Base-by-base conservation (phyloP, 2,888 invertebrate species). In the Nasonovia ribisnigri region DNA sequence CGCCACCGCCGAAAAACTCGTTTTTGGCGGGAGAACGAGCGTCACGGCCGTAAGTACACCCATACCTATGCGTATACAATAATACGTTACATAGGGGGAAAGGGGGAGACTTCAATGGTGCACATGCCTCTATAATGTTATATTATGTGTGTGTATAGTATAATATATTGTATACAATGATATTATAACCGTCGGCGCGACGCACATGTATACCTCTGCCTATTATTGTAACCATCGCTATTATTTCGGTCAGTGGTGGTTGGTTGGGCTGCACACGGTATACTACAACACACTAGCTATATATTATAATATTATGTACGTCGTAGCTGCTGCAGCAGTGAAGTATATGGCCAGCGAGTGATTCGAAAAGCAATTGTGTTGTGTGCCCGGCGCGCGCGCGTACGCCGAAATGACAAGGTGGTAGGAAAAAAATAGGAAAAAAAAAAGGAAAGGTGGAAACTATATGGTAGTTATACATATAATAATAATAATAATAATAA, bases 311-410 rank as follows among this genome's bases (percentile, higher is more conserved):
- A 11, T 67, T 60, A 13, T 77, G 36, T 36, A 42, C 20, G 36
- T 20, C 1, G 16, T 5, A 1, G 67, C 67, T 5, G n/a, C n/a
- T 13, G 67, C 54, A 16, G 51, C 13, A 51, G 54, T 42, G 77
- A n/a, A n/a, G 54, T 84, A 42, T 42, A 84, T 29, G 90, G 36
- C 84, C 51, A 20, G 87, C 24, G 87, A 86, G 87, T 87, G 92
- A 48, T 92, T 87, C 91, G n/a, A 91, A 86, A 91, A 84, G 91
- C 84, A 86, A 91, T 91, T 91, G 91, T 91, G 91, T 91, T 43
- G 77, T 43, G 42, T 51, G 51, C 16, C 42, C 84, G 4, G 8
- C n/a, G 48, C 20, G 36, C 11, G 29, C 42, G 8, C 46, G 20
- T 26, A 36, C 57, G 11, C 77, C 77, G 42, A 51, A 43, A 91